A percentile compares a stretch with the other conserved stretches of the same genome.
Evolutionary conservation across 2,797 vertebrate genomes (phyloP).

Genomic region (Ispidina lecontei): DNA sequence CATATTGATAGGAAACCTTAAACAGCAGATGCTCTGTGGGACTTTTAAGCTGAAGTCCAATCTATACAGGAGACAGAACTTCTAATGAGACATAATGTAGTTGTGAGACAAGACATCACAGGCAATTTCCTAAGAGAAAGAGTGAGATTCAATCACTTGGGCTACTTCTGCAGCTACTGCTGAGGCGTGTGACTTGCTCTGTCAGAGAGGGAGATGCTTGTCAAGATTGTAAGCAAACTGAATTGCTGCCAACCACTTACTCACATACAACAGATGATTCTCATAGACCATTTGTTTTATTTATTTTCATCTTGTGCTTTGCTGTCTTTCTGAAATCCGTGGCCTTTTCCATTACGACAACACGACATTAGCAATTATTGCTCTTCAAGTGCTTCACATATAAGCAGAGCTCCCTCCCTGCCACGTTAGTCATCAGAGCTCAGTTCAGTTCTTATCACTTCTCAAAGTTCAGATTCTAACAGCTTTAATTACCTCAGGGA

Average conservation of each 20-base stretch:
- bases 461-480: neutral
- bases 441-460: neutral
- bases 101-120: slow-evolving; percentile 75
- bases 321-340: slow-evolving; percentile 37
- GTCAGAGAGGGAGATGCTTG: slow-evolving; percentile 59
- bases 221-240: slow-evolving; percentile 63
- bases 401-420: neutral
- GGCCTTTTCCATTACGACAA: slow-evolving; percentile 50
- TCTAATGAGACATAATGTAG: slow-evolving; percentile 74
- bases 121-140: slow-evolving; percentile 73
- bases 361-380: slow-evolving; percentile 3
- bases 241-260: slow-evolving; percentile 61
- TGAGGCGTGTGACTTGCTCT: slow-evolving; percentile 31
- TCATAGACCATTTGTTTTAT: slow-evolving; percentile 67
- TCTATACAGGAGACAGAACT: slow-evolving; percentile 46
- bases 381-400: neutral
- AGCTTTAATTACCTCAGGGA: neutral
- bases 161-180: slow-evolving; percentile 62
- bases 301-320: slow-evolving; percentile 43
- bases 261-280: slow-evolving; percentile 66
- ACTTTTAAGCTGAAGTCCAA: slow-evolving; percentile 25
- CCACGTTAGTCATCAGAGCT: neutral
- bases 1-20: slow-evolving; percentile 21
- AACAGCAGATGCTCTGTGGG: slow-evolving; percentile 24
- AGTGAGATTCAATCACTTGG: slow-evolving; percentile 76